phyloP scores from a whole-genome alignment of 2,797 vertebrate genomes.

The Channallabes apus region DNA sequence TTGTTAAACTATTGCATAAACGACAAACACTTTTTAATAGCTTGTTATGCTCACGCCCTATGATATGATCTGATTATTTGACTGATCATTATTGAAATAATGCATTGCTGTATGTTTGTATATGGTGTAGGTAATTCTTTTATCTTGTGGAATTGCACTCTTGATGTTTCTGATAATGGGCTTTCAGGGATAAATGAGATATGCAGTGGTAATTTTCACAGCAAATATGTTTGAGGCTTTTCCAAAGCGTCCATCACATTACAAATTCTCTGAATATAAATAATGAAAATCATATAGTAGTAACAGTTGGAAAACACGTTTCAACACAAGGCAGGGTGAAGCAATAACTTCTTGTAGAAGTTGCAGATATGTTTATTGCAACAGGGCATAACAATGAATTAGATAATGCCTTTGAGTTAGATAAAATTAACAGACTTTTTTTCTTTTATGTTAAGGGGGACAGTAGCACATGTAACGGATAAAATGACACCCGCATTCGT shows the following conservation, averaged over 20 bases:
- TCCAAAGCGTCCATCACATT: background rate
- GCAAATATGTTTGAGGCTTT: background rate
- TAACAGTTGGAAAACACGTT: background rate
- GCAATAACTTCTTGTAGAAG: background rate
- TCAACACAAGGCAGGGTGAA: constrained; percentile 1
- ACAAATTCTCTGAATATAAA: background rate
- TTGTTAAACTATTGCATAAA: background rate
- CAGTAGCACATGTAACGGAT: background rate
- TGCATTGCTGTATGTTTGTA: background rate
- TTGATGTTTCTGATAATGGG: background rate
- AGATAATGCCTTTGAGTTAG: background rate
- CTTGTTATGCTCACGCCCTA: background rate
- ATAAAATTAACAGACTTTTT: background rate
- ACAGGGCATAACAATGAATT: background rate
- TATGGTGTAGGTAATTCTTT: background rate
- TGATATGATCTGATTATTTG: background rate
- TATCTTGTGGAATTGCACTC: background rate
- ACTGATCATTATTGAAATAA: background rate
- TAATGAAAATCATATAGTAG: background rate
- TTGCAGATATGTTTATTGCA: background rate
- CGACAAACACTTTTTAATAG: background rate
- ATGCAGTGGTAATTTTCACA: background rate
- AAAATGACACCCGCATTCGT: background rate
- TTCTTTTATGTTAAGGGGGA: background rate
- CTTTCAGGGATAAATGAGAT: too few species aligned